Base-by-base conservation (phyloP, 1,140 invertebrate species). In the Drosophila tropicalis region DNA sequence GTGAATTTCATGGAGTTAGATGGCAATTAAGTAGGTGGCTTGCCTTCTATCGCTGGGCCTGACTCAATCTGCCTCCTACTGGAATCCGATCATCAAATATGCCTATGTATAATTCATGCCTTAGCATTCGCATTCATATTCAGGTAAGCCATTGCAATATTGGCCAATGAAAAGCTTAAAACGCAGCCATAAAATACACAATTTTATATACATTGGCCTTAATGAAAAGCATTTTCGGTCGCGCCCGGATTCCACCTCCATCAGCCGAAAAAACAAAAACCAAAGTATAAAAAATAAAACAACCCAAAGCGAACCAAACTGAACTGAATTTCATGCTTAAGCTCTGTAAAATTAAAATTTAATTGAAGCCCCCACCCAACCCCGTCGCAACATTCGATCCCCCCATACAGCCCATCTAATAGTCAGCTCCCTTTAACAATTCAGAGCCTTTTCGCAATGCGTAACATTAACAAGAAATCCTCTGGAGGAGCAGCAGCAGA, bases 291-390 rank as follows among this genome's bases (percentile, higher is more conserved):
- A 29, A 29, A 29, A 29, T 29, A 29, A 29, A 29, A 6, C 5
- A 29, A 29, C 29, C 44, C 44, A 7, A 47, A 47, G n/a, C 15
- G 44, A 47, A 47, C 44, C 44, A 9, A 47, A 47, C 44, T 47
- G 44, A 51, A 51, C 72, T 80, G 72, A 89, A 89, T 87, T 89
- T 89, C 84, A 89, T 89, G 84, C 84, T 89, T 89, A 89, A 89
- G 84, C 84, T 89, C 84, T 89, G 84, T 89, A 89, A 89, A 89
- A 89, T 89, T 89, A 89, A 89, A 81, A 89, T 90, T 90, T 89
- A 89, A 89, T 89, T 89, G 85, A 89, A 89, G 84, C 84, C 84
- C 3, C 44, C 19, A 22, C 17, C 44, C 44, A 22, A 12, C 15
- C 44, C 15, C 36, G 12, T 39, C 17, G 15, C 6, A 13, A 1